Base-by-base conservation (phyloP, 2,113 vertebrate genomes). In the Tachysurus vachellii region DNA sequence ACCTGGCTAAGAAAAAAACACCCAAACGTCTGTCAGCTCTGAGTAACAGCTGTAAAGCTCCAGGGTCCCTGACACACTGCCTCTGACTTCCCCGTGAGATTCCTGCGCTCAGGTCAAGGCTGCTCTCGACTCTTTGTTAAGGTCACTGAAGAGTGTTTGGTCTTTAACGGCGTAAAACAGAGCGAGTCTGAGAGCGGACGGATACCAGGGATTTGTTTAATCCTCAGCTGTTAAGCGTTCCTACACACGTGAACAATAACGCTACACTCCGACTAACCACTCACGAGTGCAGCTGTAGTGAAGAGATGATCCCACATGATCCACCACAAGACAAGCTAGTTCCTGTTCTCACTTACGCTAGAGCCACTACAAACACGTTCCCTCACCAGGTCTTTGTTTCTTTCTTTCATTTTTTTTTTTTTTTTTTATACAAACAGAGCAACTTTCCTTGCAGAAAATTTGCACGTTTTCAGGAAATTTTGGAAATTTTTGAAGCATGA, bases 141-240 rank as follows among this genome's bases (percentile, higher is more conserved):
- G 73, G 84, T 66, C 84, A 66, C 14, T 10, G n/a, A 53, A 80
- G 75, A 80, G 59, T 86, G 84, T 86, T 86, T 80, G 84, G 84
- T 86, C 84, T 61, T 80, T 56, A 36, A 80, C 36, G 77, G 53
- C 75, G 75, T 68, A 11, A 80, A 73, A 61, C 21, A 9, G 61
- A 62, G 80, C 10, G 36, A 77, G 53, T 88, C 83, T 75, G 54
- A 44, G 87, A 77, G 42, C 81, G 73, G 28, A 84, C 19, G 53
- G 83, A 84, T 71, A 7, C 68, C 1, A 13, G 19, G 4, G 16
- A 71, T 85, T 64, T 71, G 71, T 85, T 53, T 31, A 85, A 85
- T 14, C 53, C 84, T 80, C 14, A 59, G 19, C 54, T n/a, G 26
- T n/a, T 64, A 12, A 85, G 73, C 64, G 23, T 44, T 73, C 23